phyloP scores from a whole-genome alignment of 1,140 invertebrate genomes.

The Fopius arisanus region DNA sequence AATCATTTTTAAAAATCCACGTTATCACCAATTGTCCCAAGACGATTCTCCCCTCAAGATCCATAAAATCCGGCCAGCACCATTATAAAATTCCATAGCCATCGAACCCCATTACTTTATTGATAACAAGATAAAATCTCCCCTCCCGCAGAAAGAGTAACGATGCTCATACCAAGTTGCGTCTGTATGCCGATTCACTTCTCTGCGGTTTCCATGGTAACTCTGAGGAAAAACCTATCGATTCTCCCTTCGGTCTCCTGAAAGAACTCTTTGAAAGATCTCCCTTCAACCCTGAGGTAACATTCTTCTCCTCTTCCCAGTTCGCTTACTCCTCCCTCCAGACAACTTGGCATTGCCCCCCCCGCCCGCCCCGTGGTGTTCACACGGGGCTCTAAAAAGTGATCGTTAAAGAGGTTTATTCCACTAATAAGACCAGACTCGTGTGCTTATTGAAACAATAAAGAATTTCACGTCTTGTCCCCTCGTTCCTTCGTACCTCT shows the following conservation, averaged over 20 bases:
- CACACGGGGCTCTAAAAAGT: conserved; percentile 35
- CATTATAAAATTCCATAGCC: too few relatives aligned
- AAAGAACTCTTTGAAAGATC: conserved; percentile 60
- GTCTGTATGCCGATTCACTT: conserved; percentile 52
- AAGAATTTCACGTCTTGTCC: conserved; percentile 53
- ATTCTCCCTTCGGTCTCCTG: conserved; percentile 62
- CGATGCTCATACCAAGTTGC: conserved; percentile 51
- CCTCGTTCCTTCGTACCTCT: background rate
- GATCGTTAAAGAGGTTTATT: conserved; percentile 65
- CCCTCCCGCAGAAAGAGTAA: background rate
- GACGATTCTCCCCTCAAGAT: background rate
- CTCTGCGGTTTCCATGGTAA: conserved; percentile 62
- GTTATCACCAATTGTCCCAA: too few relatives aligned
- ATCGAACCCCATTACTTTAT: background rate
- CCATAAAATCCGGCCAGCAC: background rate
- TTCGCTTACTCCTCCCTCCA: conserved; percentile 23
- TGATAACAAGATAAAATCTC: conserved; percentile 10
- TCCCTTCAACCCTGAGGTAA: conserved; percentile 19
- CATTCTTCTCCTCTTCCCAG: background rate
- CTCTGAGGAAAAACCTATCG: conserved; percentile 64
- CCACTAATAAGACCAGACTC: conserved; percentile 64
- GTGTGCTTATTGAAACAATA: conserved; percentile 66
- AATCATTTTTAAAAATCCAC: too few relatives aligned
- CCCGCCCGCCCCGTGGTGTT: conserved; percentile 30
- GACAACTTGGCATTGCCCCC: conserved; percentile 20